phyloP scores from a whole-genome alignment of 2,888 invertebrate genomes.

The Epinotia demarniana region DNA sequence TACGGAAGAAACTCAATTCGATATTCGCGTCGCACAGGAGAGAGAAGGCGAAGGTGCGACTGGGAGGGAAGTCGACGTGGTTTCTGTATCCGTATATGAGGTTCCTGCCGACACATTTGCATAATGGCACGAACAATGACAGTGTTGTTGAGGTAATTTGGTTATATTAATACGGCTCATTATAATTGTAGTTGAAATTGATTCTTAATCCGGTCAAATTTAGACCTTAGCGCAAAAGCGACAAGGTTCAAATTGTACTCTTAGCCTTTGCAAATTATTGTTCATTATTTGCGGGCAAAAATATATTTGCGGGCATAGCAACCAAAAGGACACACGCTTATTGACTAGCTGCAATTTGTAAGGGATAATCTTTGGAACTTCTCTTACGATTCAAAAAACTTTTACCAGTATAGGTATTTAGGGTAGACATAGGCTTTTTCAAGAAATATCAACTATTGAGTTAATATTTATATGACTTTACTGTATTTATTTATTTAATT shows the following conservation, averaged over 20 bases:
- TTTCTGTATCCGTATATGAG: slow-evolving; percentile 69
- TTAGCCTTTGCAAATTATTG: too few relatives aligned
- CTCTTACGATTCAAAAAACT: too few relatives aligned
- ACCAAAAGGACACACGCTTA: too few relatives aligned
- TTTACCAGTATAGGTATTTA: too few relatives aligned
- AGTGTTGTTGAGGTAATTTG: slow-evolving; percentile 31
- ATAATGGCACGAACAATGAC: slow-evolving; percentile 45
- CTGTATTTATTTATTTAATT: too few relatives aligned
- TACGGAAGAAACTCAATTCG: slow-evolving; percentile 75
- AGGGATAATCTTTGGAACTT: too few relatives aligned
- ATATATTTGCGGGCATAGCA: too few relatives aligned
- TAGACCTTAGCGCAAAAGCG: not conserved
- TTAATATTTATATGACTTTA: too few relatives aligned
- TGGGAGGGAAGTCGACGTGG: slow-evolving; percentile 68
- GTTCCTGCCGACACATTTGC: slow-evolving; percentile 69
- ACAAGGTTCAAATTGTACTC: not conserved
- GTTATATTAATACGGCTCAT: not conserved
- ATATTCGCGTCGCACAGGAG: slow-evolving; percentile 75
- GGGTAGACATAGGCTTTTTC: too few relatives aligned
- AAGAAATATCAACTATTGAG: too few relatives aligned
- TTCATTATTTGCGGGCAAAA: too few relatives aligned
- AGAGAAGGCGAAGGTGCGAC: slow-evolving; percentile 69
- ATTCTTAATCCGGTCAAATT: not conserved
- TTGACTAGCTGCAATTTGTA: too few relatives aligned
- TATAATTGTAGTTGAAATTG: not conserved